Evolutionary conservation across 2,113 vertebrate species (phyloP).

Genomic region (Osmerus eperlanus): DNA sequence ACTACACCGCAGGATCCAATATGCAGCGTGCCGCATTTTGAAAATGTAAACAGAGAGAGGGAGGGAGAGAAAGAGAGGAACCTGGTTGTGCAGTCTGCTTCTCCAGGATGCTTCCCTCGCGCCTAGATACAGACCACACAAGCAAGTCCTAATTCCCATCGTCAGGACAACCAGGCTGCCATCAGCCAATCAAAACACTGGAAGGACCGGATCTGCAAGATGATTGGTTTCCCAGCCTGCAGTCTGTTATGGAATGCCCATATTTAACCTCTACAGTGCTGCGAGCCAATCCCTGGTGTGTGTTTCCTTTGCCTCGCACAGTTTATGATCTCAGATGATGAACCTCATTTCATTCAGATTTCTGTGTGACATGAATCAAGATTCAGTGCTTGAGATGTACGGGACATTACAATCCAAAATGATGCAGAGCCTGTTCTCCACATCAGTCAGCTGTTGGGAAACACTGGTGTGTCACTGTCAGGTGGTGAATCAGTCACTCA

Average conservation of each 20-base stretch:
- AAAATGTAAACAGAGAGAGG: not conserved
- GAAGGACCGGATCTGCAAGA: slow-evolving; percentile 30
- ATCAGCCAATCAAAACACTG: slow-evolving; percentile 61
- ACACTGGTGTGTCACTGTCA: too few species aligned
- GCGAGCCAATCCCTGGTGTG: slow-evolving; percentile 20
- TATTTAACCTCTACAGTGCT: slow-evolving; percentile 62
- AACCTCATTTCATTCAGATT: too few species aligned
- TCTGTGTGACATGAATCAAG: too few species aligned
- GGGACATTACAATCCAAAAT: too few species aligned
- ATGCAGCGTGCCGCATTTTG: too few species aligned
- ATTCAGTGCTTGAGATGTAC: too few species aligned
- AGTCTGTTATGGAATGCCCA: slow-evolving; percentile 68
- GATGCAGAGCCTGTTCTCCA: too few species aligned
- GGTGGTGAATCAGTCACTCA: too few species aligned
- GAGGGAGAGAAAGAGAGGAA: slow-evolving; percentile 2
- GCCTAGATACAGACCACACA: slow-evolving; percentile 73
- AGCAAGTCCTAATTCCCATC: slow-evolving; percentile 60
- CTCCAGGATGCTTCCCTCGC: slow-evolving; percentile 50
- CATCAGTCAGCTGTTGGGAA: too few species aligned
- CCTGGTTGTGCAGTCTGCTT: slow-evolving; percentile 39
- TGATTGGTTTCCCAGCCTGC: slow-evolving; percentile 58
- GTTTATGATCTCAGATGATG: too few species aligned
- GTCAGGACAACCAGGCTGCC: slow-evolving; percentile 63
- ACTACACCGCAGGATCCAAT: too few species aligned
- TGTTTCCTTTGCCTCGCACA: too few species aligned